Base-by-base conservation (phyloP, 1,140 invertebrate species). In the Pachypsylla venusta region DNA sequence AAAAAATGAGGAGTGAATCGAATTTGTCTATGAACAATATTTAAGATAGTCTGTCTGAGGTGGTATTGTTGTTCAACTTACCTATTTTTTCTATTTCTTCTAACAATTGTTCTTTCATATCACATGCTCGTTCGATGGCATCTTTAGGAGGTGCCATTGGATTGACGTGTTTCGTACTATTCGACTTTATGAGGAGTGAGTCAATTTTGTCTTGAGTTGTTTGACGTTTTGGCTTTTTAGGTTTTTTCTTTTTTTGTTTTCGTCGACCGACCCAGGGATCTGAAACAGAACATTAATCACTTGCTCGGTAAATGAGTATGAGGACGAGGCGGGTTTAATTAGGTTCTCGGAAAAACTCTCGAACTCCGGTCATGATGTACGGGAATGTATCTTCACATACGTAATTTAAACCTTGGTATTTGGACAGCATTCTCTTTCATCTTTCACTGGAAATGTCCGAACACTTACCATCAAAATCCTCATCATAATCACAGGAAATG, bases 21-120 rank as follows among this genome's bases (percentile, higher is more conserved):
- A n/a, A n/a, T n/a, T n/a, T n/a, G n/a, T n/a, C n/a, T n/a, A n/a
- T n/a, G n/a, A n/a, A n/a, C n/a, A n/a, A n/a, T n/a, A n/a, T n/a
- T n/a, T n/a, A n/a, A n/a, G n/a, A n/a, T n/a, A n/a, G n/a, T n/a
- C n/a, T n/a, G n/a, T n/a, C n/a, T n/a, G n/a, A n/a, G n/a, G n/a
- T n/a, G n/a, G n/a, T n/a, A n/a, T n/a, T n/a, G n/a, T n/a, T n/a
- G n/a, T n/a, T n/a, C 30, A 12, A 10, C 42, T 48, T 22, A 16
- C 94, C 94, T 1, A 99, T 74, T 48, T 77, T 74, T 68, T 98
- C 93, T 30, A 99, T 85, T 68, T 85, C 82, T 0, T 78, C 74
- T 53, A 99, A 70, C 24, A 99, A 74, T 63, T 96, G 86, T 63
- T 92, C 84, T 73, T 97, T 96, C 87, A 98, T 95, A 63, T 76